Percentiles rank a stretch among this genome's conserved stretches.
These are phyloP conservation scores for Dasysyrphus albostriatus DNA, from an alignment of 2,888 invertebrate species.

Conservation along the genomic window DNA sequence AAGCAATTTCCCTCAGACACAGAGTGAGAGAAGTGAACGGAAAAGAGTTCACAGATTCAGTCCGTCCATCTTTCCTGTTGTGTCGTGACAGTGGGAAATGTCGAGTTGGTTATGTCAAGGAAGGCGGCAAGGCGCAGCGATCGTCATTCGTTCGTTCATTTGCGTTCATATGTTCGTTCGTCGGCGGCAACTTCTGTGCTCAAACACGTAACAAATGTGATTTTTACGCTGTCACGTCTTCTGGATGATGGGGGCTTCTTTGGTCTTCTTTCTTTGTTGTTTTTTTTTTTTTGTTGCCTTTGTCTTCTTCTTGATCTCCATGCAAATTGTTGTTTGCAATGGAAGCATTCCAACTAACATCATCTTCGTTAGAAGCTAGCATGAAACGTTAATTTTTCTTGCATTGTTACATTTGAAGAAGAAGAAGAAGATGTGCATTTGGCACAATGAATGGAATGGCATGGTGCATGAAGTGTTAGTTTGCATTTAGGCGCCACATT, in stretches of 20 bases:
- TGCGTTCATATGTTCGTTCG: background rate
- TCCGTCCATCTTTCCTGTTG: slow-evolving; percentile 30
- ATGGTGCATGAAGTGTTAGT: slow-evolving; percentile 59
- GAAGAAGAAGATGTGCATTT: slow-evolving; percentile 10
- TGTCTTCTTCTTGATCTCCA: background rate
- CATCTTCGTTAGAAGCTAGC: slow-evolving; percentile 49
- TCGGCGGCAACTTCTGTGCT: slow-evolving; percentile 32
- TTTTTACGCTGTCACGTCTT: slow-evolving; percentile 56
- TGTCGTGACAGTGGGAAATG: slow-evolving; percentile 47
- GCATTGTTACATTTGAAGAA: background rate
- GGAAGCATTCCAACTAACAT: slow-evolving; percentile 39
- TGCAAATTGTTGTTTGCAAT: slow-evolving; percentile 42
- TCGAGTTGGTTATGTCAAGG: slow-evolving; percentile 37
- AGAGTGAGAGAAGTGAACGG: slow-evolving; percentile 44
- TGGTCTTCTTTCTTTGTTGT: background rate
- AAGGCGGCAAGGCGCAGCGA: slow-evolving; percentile 31
- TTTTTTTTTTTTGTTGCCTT: background rate
- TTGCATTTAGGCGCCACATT: slow-evolving; percentile 72
- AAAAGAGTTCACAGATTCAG: slow-evolving; percentile 49
- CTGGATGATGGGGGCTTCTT: slow-evolving; percentile 20
- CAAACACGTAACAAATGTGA: slow-evolving; percentile 64
- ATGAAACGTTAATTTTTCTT: slow-evolving; percentile 35
- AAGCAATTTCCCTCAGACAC: slow-evolving; percentile 68
- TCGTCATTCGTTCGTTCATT: background rate
- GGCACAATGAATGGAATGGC: slow-evolving; percentile 31